Evolutionary conservation across 1,140 invertebrate species (phyloP).

Genomic region (Chelonus insularis): DNA sequence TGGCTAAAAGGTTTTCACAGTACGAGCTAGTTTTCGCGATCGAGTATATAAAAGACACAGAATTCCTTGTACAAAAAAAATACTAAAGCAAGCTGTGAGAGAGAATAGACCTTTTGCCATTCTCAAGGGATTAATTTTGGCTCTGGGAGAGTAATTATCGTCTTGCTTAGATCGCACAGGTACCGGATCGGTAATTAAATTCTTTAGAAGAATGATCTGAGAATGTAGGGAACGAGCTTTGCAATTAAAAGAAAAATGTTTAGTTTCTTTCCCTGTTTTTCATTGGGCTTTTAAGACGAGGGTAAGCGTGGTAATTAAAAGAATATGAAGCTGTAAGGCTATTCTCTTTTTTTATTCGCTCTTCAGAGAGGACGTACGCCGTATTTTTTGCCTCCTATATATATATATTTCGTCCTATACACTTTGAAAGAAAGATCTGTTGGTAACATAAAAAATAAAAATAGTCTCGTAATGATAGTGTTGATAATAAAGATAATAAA

Average conservation of each 20-base stretch:
- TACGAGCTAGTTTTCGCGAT: no score
- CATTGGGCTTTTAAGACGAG: background rate
- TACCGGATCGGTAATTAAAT: conserved; percentile 54
- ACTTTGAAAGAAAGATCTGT: no score
- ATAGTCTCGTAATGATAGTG: no score
- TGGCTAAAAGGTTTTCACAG: no score
- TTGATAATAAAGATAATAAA: no score
- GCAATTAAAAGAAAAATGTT: conserved; percentile 60
- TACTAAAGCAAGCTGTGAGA: no score
- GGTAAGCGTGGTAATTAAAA: conserved; percentile 53
- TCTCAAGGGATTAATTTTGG: conserved; percentile 6
- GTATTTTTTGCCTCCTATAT: background rate
- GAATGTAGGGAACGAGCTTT: conserved; percentile 46
- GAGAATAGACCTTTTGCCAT: no score
- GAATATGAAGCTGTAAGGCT: conserved; percentile 51
- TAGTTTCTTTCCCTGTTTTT: conserved; percentile 40
- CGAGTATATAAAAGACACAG: no score
- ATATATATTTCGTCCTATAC: background rate
- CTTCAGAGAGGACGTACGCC: no score
- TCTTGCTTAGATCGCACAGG: background rate
- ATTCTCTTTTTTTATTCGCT: background rate
- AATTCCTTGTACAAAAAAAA: no score
- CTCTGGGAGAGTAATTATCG: conserved; percentile 13
- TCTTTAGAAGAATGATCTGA: conserved; percentile 58
- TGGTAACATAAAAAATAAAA: no score